phyloP scores from a whole-genome alignment of 2,888 invertebrate species.

The Synergus japonicus region DNA sequence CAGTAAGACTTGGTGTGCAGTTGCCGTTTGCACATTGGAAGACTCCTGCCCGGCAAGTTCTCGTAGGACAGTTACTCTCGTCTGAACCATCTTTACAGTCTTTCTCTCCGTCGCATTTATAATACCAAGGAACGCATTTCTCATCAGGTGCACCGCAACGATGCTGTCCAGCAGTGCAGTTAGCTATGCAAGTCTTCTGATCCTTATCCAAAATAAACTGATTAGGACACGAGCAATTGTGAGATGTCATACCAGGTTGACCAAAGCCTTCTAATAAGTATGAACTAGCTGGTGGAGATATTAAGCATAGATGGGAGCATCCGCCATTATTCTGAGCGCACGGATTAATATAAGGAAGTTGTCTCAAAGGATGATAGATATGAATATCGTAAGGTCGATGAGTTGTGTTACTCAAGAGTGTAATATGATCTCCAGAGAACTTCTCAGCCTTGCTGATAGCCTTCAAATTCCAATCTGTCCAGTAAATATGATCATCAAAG shows the following conservation, averaged over 20 bases:
- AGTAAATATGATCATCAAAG: conserved; percentile 95
- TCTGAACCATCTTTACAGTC: conserved; percentile 96
- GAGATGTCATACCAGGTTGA: conserved; percentile 88
- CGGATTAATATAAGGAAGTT: conserved; percentile 91
- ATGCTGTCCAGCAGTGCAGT: conserved; percentile 95
- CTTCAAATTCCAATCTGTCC: conserved; percentile 99
- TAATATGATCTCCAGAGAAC: conserved; percentile 88
- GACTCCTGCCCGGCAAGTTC: conserved; percentile 92
- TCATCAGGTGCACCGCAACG: conserved; percentile 85
- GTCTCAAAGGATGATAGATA: conserved; percentile 92
- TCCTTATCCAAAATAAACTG: conserved; percentile 91
- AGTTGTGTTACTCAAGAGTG: conserved; percentile 91
- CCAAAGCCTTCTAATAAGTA: conserved; percentile 88
- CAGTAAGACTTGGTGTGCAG: conserved; percentile 94
- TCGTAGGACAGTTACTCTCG: conserved; percentile 91
- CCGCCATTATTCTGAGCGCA: conserved; percentile 96
- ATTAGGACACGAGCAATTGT: conserved; percentile 96
- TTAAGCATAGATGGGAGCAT: conserved; percentile 96
- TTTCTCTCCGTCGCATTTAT: conserved; percentile 91
- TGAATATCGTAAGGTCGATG: conserved; percentile 97
- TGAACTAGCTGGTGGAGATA: conserved; percentile 90
- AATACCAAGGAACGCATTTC: conserved; percentile 86
- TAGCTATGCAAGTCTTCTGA: conserved; percentile 93
- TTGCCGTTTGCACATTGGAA: conserved; percentile 97
- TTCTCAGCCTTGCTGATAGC: conserved; percentile 95